Percentiles rank a stretch among this genome's conserved stretches.
phyloP scores from a whole-genome alignment of 2,113 vertebrate species.

The Ictalurus punctatus region DNA sequence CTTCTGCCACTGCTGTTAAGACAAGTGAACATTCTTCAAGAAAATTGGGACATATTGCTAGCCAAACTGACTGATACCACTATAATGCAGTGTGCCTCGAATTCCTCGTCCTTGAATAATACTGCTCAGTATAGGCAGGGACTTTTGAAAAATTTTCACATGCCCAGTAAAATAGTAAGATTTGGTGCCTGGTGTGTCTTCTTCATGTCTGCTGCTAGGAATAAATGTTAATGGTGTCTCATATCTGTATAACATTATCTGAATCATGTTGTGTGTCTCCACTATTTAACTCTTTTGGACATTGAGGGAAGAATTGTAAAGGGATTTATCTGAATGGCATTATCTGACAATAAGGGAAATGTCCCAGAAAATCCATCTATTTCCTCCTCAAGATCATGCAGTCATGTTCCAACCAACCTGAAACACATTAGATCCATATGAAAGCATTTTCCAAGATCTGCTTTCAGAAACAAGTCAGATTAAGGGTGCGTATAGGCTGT shows the following conservation, averaged over 20 bases:
- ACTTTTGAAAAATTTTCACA: constrained; percentile 32
- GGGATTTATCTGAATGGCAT: constrained; percentile 27
- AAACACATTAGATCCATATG: constrained; percentile 25
- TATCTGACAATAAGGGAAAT: constrained; percentile 11
- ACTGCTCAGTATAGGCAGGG: constrained; percentile 31
- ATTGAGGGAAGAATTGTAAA: constrained; percentile 35
- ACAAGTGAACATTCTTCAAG: constrained; percentile 67
- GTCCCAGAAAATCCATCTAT: not conserved
- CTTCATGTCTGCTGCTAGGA: constrained; percentile 55
- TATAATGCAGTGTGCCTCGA: constrained; percentile 50
- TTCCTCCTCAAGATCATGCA: not conserved
- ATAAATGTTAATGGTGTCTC: constrained; percentile 51
- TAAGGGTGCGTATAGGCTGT: constrained; percentile 1
- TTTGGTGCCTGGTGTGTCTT: constrained; percentile 57
- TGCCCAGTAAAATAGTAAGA: constrained; percentile 50
- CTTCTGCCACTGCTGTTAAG: constrained; percentile 71
- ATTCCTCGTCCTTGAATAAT: constrained; percentile 45
- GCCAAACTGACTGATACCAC: constrained; percentile 37
- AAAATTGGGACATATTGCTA: constrained; percentile 58
- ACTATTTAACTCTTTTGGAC: constrained; percentile 40
- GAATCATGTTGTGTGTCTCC: constrained; percentile 40
- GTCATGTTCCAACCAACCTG: not conserved
- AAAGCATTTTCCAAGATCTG: constrained; percentile 28
- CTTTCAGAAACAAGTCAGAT: not conserved
- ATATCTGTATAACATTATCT: constrained; percentile 46